A percentile compares a stretch with the other conserved stretches of the same genome.
Evolutionary conservation across 2,113 vertebrate genomes (phyloP).

Genomic region (Okapia johnstoni): DNA sequence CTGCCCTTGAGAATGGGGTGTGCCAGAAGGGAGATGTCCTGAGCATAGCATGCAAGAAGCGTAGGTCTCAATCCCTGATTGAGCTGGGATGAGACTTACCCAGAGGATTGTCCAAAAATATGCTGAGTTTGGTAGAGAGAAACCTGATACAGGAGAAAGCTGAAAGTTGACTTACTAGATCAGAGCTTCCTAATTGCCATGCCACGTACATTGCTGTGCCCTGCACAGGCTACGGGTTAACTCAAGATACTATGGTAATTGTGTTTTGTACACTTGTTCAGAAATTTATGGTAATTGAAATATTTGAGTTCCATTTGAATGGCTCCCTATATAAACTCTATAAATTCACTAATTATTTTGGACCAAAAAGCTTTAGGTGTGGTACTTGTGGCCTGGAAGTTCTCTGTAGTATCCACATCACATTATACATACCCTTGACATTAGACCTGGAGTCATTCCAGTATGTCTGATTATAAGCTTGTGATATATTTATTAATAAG

Average conservation of each 20-base stretch:
- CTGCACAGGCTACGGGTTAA: neutral
- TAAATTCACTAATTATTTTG: conserved; percentile 13
- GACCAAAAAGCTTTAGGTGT: neutral
- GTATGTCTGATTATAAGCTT: neutral
- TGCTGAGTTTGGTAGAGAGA: neutral
- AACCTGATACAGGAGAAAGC: neutral
- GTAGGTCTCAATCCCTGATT: neutral
- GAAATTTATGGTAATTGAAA: neutral
- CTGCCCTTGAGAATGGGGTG: neutral
- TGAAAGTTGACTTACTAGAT: neutral
- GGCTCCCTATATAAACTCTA: neutral
- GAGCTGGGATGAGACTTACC: neutral
- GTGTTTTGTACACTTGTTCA: neutral
- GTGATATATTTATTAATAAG: neutral
- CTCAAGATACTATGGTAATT: neutral
- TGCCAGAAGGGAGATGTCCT: neutral
- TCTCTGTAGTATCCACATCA: neutral
- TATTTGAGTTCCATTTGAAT: neutral
- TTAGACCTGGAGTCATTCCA: neutral
- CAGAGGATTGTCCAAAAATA: neutral
- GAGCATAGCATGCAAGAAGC: neutral
- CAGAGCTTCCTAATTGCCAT: neutral
- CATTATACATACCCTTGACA: neutral
- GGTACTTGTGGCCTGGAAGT: neutral
- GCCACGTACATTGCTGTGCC: neutral